A percentile compares a stretch with the other conserved stretches of the same genome.
phyloP scores from a whole-genome alignment of 2,113 vertebrate genomes.

The Formicarius rufipectus region DNA sequence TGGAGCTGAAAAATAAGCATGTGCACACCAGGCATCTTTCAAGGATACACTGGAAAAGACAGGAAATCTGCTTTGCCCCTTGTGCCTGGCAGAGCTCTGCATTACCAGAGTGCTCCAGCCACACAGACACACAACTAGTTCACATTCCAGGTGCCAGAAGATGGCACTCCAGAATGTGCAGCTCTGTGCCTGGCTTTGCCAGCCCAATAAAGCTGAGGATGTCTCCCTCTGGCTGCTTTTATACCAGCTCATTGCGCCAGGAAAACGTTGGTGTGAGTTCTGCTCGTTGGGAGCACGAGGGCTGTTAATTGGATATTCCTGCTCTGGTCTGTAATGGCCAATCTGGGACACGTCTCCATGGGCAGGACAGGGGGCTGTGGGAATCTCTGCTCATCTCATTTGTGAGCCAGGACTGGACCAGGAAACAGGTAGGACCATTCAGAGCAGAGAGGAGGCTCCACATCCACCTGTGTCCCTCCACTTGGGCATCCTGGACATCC shows the following conservation, averaged over 20 bases:
- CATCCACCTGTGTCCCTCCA: background rate
- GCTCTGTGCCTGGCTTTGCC: slow-evolving; percentile 2
- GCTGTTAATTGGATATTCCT: background rate
- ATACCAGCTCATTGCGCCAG: slow-evolving; percentile 23
- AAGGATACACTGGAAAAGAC: background rate
- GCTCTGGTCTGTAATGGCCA: background rate
- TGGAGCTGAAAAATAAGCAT: background rate
- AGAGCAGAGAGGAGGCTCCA: background rate
- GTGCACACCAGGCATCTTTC: background rate
- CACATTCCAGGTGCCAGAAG: slow-evolving; percentile 27
- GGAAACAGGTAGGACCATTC: background rate
- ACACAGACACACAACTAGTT: fast-evolving
- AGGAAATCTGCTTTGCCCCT: background rate
- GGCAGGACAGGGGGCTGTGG: fast-evolving
- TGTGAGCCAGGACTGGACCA: background rate
- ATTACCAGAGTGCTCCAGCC: background rate
- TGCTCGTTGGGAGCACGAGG: background rate
- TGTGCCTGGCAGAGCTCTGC: background rate
- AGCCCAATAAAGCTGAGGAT: background rate
- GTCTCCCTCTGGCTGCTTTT: slow-evolving; percentile 66
- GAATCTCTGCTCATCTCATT: background rate
- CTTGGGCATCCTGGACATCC: fast-evolving
- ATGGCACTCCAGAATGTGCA: slow-evolving; percentile 62
- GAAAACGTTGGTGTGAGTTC: slow-evolving; percentile 12
- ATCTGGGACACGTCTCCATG: fast-evolving